Percentiles rank a stretch among this genome's conserved stretches.
These are phyloP conservation scores for Echinops telfairi DNA, from an alignment of 2,113 vertebrate species.

Conservation along the genomic window DNA sequence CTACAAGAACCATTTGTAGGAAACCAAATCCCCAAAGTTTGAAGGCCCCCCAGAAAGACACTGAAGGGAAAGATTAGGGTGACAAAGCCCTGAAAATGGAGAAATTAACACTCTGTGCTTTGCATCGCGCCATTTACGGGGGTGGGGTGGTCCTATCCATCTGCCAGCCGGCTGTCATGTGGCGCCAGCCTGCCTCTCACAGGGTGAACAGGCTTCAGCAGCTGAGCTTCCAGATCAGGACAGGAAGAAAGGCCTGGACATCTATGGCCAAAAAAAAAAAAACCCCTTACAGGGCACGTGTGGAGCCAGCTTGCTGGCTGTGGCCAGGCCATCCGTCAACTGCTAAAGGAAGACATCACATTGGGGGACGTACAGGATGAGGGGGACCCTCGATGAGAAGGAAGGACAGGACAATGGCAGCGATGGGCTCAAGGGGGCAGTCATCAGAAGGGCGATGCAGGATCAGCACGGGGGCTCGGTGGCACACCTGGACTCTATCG, in stretches of 20 bases:
- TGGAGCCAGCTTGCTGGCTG: neutral
- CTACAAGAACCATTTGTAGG: conserved; percentile 55
- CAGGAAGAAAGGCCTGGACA: neutral
- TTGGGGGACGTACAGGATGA: neutral
- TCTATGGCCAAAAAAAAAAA: neutral
- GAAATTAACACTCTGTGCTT: neutral
- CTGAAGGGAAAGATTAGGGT: neutral
- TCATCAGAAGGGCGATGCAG: too few species aligned
- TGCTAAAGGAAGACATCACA: neutral
- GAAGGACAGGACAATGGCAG: too few species aligned
- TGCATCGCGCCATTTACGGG: fast-evolving
- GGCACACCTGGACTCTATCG: neutral
- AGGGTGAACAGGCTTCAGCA: neutral
- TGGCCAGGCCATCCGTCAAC: neutral
- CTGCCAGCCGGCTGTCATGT: neutral
- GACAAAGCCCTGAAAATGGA: neutral
- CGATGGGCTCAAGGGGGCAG: too few species aligned
- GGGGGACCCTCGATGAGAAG: neutral
- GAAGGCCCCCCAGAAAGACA: neutral
- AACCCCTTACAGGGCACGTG: neutral
- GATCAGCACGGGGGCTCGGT: too few species aligned
- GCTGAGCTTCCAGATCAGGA: neutral
- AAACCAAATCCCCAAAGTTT: conserved; percentile 36
- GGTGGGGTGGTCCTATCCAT: neutral
- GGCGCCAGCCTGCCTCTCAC: neutral